phyloP scores from a whole-genome alignment of 2,888 invertebrate species.

The Agelastica alni region DNA sequence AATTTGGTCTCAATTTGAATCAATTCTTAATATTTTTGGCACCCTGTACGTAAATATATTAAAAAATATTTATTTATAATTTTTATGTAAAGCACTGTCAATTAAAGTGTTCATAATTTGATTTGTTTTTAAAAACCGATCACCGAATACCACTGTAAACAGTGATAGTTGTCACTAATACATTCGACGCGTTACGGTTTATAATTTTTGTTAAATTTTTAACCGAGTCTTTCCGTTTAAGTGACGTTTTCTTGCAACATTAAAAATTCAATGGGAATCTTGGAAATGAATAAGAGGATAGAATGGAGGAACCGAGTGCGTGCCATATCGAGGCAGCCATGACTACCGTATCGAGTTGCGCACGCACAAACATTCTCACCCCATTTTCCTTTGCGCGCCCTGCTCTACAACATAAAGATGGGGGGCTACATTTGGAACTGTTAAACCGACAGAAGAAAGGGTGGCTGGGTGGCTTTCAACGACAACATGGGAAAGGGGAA shows the following conservation, averaged over 20 bases:
- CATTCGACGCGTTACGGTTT: neutral
- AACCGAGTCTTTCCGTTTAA: constrained; percentile 7
- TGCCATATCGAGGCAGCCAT: constrained; percentile 39
- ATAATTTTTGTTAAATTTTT: no score
- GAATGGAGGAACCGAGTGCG: constrained; percentile 30
- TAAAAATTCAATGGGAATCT: constrained; percentile 27
- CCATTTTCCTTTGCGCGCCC: constrained; percentile 28
- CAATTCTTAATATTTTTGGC: neutral
- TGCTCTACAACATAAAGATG: constrained; percentile 12
- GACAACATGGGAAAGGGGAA: no score
- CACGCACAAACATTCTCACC: constrained; percentile 16
- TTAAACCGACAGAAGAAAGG: neutral
- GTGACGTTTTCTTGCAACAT: constrained; percentile 25
- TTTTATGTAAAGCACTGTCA: neutral
- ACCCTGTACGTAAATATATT: constrained; percentile 4
- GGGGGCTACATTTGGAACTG: constrained; percentile 11
- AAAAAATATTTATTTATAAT: neutral
- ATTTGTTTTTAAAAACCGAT: constrained; percentile 3
- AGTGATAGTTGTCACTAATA: neutral
- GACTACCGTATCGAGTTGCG: constrained; percentile 31
- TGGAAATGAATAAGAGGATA: constrained; percentile 30
- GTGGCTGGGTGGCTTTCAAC: neutral
- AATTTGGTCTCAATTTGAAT: constrained; percentile 2
- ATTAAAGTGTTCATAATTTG: neutral
- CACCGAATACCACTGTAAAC: constrained; percentile 2